Base-by-base conservation (phyloP, 2,888 invertebrate species). In the Melipona beecheii region DNA sequence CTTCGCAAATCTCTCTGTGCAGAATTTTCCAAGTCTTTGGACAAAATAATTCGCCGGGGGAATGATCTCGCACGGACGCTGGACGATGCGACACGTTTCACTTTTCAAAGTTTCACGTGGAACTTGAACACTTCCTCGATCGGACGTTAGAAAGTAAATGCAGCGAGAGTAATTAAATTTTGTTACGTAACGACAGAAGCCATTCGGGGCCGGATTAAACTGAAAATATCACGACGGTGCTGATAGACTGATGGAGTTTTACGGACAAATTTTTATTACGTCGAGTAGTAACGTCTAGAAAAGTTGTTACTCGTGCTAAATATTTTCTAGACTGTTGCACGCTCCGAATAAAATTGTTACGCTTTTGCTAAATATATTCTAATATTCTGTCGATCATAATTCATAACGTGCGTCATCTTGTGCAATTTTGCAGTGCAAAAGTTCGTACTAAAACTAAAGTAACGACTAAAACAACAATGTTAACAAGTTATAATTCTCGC, bases 31-130 rank as follows among this genome's bases (percentile, higher is more conserved):
- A 64, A 64, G 11, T 0, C 2, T 64, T 31, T 11, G 4, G 31
- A 36, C 19, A 9, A 43, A 11, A 21, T 64, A 19, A 21, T 49
- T 64, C 43, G 36, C 5, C 19, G 11, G 43, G 17, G 31, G 31
- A 49, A 6, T 19, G 49, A n/a, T 60, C 49, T 60, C 36, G 13
- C n/a, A 36, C 19, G 13, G 31, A 31, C 19, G 6, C 17, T 31
- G 4, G 11, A 62, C 43, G 27, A 62, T 4, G 17, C 31, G 62
- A 31, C 9, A 19, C 19, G 62, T 62, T 62, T 43, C 27, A 56
- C 24, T 15, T 31, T 27, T 79, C 54, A n/a, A 79, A 69, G 75
- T 75, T 75, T 68, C 54, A 54, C 58, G 17, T 21, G 4, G 24
- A 36, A 24, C 31, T 54, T 58, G 17, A 52, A 43, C 50, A 31